Conservation (phyloP, 2,113 vertebrate genomes). For the Paedocypris sp. region DNA sequence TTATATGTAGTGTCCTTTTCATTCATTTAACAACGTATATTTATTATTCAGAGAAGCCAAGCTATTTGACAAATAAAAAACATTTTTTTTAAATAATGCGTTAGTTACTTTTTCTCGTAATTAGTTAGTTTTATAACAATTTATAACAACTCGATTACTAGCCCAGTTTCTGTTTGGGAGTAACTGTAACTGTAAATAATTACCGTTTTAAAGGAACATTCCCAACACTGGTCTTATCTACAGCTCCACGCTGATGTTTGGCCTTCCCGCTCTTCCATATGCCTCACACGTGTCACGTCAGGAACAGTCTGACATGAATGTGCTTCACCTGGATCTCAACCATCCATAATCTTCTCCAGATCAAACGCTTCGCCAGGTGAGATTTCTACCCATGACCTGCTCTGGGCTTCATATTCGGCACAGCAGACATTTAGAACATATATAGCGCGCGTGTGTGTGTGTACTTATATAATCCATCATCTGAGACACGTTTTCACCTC, state of each 20-base stretch:
- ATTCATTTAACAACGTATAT: too few relatives aligned
- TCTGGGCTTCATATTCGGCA: not conserved
- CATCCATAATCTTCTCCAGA: not conserved
- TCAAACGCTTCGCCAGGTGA: not conserved
- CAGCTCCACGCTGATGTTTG: too few relatives aligned
- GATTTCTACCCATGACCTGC: not conserved
- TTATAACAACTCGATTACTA: too few relatives aligned
- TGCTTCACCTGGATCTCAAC: not conserved
- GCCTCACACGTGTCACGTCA: not conserved
- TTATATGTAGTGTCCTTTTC: too few relatives aligned
- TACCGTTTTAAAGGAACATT: not conserved
- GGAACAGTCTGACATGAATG: not conserved
- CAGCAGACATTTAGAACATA: not conserved
- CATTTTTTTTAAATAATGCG: too few relatives aligned
- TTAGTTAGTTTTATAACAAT: too few relatives aligned
- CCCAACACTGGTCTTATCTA: not conserved
- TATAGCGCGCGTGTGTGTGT: not conserved
- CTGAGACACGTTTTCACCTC: not conserved
- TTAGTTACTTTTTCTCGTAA: too few relatives aligned
- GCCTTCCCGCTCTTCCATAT: not conserved
- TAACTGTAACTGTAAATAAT: not conserved
- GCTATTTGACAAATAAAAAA: too few relatives aligned
- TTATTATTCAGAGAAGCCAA: too few relatives aligned
- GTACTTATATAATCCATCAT: not conserved
- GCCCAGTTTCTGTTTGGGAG: too few relatives aligned